phyloP scores from a whole-genome alignment of 2,113 vertebrate species.

The Hemiscyllium ocellatum region DNA sequence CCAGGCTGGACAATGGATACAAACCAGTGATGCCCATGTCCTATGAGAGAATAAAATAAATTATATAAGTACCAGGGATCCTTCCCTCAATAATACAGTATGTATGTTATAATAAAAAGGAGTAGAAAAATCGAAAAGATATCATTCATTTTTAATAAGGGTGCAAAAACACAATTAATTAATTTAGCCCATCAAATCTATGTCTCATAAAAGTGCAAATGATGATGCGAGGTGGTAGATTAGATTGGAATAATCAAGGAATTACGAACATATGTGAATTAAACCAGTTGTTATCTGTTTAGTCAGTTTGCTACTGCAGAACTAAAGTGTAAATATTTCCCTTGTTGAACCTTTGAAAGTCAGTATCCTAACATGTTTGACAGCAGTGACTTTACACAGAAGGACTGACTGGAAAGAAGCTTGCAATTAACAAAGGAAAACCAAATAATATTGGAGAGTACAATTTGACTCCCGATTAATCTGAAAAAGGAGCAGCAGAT shows the following conservation, averaged over 20 bases:
- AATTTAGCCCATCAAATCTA: neutral
- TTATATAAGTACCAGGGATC: neutral
- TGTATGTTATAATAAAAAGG: neutral
- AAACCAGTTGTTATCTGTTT: too few species aligned
- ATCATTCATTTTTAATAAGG: neutral
- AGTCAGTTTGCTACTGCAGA: too few species aligned
- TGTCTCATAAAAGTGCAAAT: neutral
- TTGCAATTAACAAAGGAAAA: neutral
- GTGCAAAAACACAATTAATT: neutral
- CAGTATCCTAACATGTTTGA: neutral
- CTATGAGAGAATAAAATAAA: neutral
- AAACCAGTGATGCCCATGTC: too few species aligned
- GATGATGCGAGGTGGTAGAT: too few species aligned
- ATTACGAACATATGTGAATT: too few species aligned
- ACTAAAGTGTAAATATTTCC: too few species aligned
- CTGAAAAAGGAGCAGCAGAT: neutral
- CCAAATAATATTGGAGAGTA: neutral
- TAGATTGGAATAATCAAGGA: too few species aligned
- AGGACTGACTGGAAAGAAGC: neutral
- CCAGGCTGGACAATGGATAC: too few species aligned
- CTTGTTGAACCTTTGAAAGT: neutral
- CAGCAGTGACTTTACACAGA: neutral
- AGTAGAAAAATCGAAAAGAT: neutral
- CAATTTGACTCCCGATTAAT: neutral
- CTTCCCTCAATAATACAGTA: neutral